These are phyloP conservation scores for Hartigia nigra DNA, from an alignment of 2,888 invertebrate species.

Conservation along the genomic window DNA sequence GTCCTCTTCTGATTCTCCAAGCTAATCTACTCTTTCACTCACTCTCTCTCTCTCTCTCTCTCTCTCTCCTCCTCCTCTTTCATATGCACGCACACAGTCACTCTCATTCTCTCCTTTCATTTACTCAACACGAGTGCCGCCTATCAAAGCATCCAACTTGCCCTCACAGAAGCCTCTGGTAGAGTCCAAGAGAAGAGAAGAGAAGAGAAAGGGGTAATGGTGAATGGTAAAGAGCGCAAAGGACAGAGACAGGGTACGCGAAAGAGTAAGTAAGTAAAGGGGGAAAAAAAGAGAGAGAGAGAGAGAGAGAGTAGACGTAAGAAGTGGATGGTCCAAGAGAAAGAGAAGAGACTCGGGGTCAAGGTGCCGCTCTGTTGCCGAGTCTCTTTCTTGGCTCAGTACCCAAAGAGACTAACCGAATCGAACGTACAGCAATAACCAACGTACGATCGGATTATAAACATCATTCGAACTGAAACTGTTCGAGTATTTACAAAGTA, in stretches of 20 bases:
- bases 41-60: constrained; percentile 18
- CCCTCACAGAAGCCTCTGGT: background rate
- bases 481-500: background rate
- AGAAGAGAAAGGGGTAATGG: constrained; percentile 4
- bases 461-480: background rate
- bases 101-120: background rate
- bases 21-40: constrained; percentile 26
- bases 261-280: no score
- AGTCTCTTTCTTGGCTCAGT: constrained; percentile 46
- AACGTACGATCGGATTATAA: constrained; percentile 12
- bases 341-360: constrained; percentile 37
- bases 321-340: constrained; percentile 23
- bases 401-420: constrained; percentile 9
- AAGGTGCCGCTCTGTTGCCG: constrained; percentile 52
- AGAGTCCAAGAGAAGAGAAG: constrained; percentile 10
- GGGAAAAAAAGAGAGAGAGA: constrained; percentile 7
- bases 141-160: background rate
- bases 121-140: background rate
- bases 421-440: background rate
- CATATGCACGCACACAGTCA: no score
- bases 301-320: constrained; percentile 21
- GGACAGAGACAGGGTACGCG: background rate
- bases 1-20: constrained; percentile 22
- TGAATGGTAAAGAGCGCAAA: background rate
- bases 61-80: background rate